Base-by-base conservation (phyloP, 2,888 invertebrate genomes). In the Argynnis bischoffii region DNA sequence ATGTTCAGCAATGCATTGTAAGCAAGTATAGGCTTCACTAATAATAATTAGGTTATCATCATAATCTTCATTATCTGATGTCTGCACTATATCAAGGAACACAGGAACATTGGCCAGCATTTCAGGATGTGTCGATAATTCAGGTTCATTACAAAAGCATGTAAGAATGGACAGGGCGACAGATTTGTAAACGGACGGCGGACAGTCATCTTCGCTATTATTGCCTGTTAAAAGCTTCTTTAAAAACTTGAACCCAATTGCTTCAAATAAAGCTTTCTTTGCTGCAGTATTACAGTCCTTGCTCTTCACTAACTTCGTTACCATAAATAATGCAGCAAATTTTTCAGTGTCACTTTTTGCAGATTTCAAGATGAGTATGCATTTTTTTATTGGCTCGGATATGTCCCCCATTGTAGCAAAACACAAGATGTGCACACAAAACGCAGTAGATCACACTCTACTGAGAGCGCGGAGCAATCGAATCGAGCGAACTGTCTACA, bases 291-390 rank as follows among this genome's bases (percentile, higher is more conserved):
- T 95, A 82, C 97, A 96, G 79, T 97, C 96, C 81, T 96, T 96
- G 74, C 95, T 95, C 86, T 97, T 97, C 51, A 98, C 96, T 64
- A 98, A 88, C 86, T 98, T 98, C 3, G 98, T 98, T 64, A 98
- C 97, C 96, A 98, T 96, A 85, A 98, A 97, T 61, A 98, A 93
- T 1, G 96, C 97, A 53, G 98, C 98, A 85, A 98, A 97, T 85
- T 97, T 98, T 86, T 98, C 98, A 0, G 97, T 97, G 86, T 98
- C 98, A 83, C 95, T 96, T 79, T 95, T 94, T 14, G 97, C 96
- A 79, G 94, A 94, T 85, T 96, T 96, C 75, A 98, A 87, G 79
- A 97, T 95, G 71, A 95, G 94, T 76, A 96, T 95, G 90, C 97
- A 97, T 94, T 97, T 97, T 86, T 96, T 95, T 73, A 98, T 96